Evolutionary conservation across 1,140 invertebrate genomes (phyloP).

Genomic region (Drosophila tani): DNA sequence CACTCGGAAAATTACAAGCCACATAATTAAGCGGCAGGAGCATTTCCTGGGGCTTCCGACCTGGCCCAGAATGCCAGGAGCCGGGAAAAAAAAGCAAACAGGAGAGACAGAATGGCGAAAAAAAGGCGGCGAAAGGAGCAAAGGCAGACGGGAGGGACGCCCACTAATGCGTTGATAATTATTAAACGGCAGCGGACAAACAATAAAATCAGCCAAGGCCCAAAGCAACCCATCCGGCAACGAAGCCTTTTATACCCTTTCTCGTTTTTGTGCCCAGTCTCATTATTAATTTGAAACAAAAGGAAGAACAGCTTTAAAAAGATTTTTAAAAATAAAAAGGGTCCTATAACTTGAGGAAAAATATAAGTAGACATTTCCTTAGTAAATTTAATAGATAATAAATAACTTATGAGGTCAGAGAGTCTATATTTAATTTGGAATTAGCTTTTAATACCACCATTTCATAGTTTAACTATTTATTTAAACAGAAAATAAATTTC

Average conservation of each 20-base stretch:
- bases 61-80: constrained; percentile 15
- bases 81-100: constrained; percentile 3
- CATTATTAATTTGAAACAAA: too few relatives aligned
- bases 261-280: too few relatives aligned
- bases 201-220: constrained; percentile 18
- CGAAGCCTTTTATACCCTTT: not conserved
- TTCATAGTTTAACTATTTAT: too few relatives aligned
- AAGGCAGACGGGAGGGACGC: constrained; percentile 20
- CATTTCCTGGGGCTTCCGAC: constrained; percentile 53
- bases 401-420: too few relatives aligned
- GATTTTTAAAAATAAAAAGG: not conserved
- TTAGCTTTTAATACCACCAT: too few relatives aligned
- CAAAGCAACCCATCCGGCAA: not conserved
- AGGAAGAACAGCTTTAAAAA: too few relatives aligned
- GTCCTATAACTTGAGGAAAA: too few relatives aligned
- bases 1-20: constrained; percentile 66
- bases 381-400: too few relatives aligned
- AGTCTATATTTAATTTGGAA: too few relatives aligned
- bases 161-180: constrained; percentile 67
- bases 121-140: constrained; percentile 9
- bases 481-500: too few relatives aligned
- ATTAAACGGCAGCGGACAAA: constrained; percentile 49
- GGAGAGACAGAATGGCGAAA: constrained; percentile 6
- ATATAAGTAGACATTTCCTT: too few relatives aligned
- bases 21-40: constrained; percentile 65